These are phyloP conservation scores for Chymomyza procnemis DNA, from an alignment of 2,888 invertebrate genomes.

Conservation along the genomic window DNA sequence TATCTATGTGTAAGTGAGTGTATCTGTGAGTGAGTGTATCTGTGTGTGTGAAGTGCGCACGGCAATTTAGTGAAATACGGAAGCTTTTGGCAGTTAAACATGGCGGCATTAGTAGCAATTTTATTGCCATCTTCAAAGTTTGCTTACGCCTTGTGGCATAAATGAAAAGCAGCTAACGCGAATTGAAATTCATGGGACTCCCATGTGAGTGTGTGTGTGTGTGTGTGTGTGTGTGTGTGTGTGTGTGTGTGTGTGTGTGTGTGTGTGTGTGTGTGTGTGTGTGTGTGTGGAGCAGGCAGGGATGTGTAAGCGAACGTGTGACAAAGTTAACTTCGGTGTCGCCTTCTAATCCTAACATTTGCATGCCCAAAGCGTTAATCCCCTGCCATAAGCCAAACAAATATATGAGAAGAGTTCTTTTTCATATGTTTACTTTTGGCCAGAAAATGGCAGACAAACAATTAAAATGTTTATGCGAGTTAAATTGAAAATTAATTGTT, in stretches of 20 bases:
- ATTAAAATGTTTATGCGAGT: constrained; percentile 68
- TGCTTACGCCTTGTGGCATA: constrained; percentile 66
- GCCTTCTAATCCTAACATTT: constrained; percentile 13
- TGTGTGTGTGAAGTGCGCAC: constrained; percentile 30
- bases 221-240: constrained; percentile 22
- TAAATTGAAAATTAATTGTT: constrained; percentile 76
- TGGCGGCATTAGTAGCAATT: constrained; percentile 54
- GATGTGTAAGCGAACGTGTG: constrained; percentile 45
- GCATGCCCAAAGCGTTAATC: constrained; percentile 54
- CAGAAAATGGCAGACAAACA: constrained; percentile 67
- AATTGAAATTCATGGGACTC: constrained; percentile 60
- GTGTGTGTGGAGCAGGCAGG: too few relatives aligned
- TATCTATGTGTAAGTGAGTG: neutral
- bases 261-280: constrained; percentile 43
- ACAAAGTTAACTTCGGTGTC: constrained; percentile 33
- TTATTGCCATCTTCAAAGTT: constrained; percentile 70
- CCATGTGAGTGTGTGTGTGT: neutral
- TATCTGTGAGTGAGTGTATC: neutral
- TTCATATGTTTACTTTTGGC: constrained; percentile 65
- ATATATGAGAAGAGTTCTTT: constrained; percentile 31
- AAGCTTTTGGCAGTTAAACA: constrained; percentile 56
- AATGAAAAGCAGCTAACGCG: constrained; percentile 52
- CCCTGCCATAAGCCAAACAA: constrained; percentile 24
- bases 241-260: constrained; percentile 14
- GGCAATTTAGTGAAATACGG: constrained; percentile 69